Conservation (phyloP, 2,888 invertebrate genomes). For the Drosophila flavopinicola region DNA sequence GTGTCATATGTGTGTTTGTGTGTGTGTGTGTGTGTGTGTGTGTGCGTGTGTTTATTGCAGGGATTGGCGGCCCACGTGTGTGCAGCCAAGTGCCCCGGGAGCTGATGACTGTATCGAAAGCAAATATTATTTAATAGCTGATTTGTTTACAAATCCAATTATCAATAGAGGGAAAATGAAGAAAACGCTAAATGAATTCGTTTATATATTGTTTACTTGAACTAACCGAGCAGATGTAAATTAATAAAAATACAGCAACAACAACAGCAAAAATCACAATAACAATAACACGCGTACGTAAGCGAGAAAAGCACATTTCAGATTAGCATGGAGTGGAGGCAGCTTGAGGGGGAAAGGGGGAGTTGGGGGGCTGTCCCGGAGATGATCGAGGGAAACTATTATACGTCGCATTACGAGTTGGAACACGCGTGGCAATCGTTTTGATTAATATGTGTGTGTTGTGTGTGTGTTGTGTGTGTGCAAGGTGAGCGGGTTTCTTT, state of each 20-base stretch:
- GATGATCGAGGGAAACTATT: conserved; percentile 40
- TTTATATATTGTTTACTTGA: conserved; percentile 22
- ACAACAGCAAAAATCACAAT: conserved; percentile 37
- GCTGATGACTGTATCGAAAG: conserved; percentile 23
- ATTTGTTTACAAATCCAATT: conserved; percentile 57
- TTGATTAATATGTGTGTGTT: conserved; percentile 15
- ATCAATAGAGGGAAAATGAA: conserved; percentile 26
- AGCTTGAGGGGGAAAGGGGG: no score
- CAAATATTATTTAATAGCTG: conserved; percentile 57
- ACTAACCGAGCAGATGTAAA: conserved; percentile 50
- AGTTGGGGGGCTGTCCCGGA: neutral
- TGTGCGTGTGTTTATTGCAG: neutral
- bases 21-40: neutral
- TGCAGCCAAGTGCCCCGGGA: conserved; percentile 1
- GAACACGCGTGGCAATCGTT: conserved; percentile 62
- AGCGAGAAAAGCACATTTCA: conserved; percentile 64
- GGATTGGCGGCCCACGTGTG: conserved; percentile 2
- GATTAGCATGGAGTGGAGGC: conserved; percentile 40
- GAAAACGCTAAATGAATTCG: conserved; percentile 12
- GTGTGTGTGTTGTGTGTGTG: conserved; percentile 29
- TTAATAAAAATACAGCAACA: conserved; percentile 48
- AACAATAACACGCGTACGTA: conserved; percentile 48
- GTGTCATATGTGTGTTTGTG: neutral
- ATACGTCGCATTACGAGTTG: conserved; percentile 74
- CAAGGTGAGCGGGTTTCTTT: conserved; percentile 69